Evolutionary conservation across 2,113 vertebrate genomes (phyloP), one percentile per base, ranked within the genome.

Genomic region (Phaethon lepturus): DNA sequence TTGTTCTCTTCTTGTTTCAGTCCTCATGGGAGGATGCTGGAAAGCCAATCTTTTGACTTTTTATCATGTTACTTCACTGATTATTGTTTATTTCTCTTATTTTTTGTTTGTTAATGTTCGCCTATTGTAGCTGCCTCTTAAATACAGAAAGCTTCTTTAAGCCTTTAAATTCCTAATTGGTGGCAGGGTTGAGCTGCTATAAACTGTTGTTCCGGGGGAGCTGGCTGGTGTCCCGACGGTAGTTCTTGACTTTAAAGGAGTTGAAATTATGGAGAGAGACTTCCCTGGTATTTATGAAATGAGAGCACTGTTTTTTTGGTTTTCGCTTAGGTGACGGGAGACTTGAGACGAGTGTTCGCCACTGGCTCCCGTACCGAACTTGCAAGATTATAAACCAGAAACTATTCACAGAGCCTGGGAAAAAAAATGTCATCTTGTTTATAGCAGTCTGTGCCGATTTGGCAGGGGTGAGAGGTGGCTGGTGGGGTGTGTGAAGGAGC

Each of bases 341-440:
- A 60, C 5, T 4, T 7, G 75, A 56, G n/a, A 11, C 0, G 20
- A 42, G 24, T 4, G 17, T 17, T 71, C 28, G 3, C 40, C 35
- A 3, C 13, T 2, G 1, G 35, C 47, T 66, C 38, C 60, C 49
- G 35, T 15, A 18, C 26, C 5, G 3, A 17, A 33, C 1, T 1
- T 8, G 5, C 7, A 38, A 17, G 72, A 8, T 47, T 63, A 7
- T 14, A 63, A 68, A 44, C 31, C n/a, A 67, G 35, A 19, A 58
- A 17, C 20, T 3, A 25, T 28, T 62, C 53, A 7, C 9, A 1
- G 50, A 85, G 16, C 47, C 9, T 26, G 42, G 88, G 77, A 22
- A 16, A 56, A 38, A 66, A 50, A 58, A 5, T 3, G 6, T 10
- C 2, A 0, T 24, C 33, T 55, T 28, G 42, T 13, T 59, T 50